Evolutionary conservation across 2,797 vertebrate genomes (phyloP).

Genomic region (Aphelocoma californica): DNA sequence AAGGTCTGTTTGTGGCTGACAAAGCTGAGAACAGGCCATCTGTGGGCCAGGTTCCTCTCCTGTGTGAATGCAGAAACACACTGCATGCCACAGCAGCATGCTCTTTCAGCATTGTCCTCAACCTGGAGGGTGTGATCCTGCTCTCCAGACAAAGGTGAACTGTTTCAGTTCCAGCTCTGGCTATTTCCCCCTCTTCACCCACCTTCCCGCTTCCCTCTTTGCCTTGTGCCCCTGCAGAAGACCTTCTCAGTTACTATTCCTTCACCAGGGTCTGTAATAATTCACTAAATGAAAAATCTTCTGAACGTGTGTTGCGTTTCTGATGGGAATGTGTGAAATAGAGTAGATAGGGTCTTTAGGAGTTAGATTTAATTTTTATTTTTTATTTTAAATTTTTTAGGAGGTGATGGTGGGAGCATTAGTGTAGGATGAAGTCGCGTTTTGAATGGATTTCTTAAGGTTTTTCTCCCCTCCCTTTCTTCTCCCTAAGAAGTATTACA

Average conservation of each 20-base stretch:
- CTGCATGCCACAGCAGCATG: not conserved
- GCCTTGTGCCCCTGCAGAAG: not conserved
- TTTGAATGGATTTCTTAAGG: not conserved
- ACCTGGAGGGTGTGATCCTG: slow-evolving; percentile 37
- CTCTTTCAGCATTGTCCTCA: slow-evolving; percentile 8
- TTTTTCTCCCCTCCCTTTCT: not conserved
- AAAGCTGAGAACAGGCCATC: slow-evolving; percentile 72
- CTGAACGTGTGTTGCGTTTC: not conserved
- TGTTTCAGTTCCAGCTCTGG: slow-evolving; percentile 54
- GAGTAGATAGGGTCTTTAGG: not conserved
- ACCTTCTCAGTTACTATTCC: not conserved
- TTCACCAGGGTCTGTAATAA: not conserved
- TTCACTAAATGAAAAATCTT: not conserved
- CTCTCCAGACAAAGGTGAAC: slow-evolving; percentile 70
- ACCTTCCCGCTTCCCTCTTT: not conserved
- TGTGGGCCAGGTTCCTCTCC: slow-evolving; percentile 71
- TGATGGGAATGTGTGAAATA: not conserved
- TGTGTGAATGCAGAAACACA: not conserved
- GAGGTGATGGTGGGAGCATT: not conserved
- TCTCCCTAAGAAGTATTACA: not conserved
- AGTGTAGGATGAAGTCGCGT: not conserved
- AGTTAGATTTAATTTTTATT: not conserved
- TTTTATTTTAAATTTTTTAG: not conserved
- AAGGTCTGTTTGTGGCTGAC: slow-evolving; percentile 75
- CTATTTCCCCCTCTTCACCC: not conserved